A percentile compares a stretch with the other conserved stretches of the same genome.
Evolutionary conservation across 1,140 invertebrate genomes (phyloP).

Genomic region (Copidosoma floridanum): DNA sequence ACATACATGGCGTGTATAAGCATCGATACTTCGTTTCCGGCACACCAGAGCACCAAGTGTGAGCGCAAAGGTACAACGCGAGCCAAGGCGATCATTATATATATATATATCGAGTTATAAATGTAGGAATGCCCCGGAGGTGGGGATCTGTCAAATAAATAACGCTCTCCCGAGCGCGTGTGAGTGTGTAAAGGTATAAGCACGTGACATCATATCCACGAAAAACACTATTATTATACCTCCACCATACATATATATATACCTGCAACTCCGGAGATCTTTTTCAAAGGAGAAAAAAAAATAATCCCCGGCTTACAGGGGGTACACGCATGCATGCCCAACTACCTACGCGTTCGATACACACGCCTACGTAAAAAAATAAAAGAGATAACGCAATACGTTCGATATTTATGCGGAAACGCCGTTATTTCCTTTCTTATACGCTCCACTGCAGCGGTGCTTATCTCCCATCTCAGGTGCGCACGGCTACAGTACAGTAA

Average conservation of each 20-base stretch:
- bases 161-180: constrained; percentile 33
- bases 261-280: too few species aligned
- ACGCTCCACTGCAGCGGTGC: too few species aligned
- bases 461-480: constrained; percentile 18
- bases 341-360: too few species aligned
- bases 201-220: constrained; percentile 33
- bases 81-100: too few species aligned
- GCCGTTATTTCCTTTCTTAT: constrained; percentile 19
- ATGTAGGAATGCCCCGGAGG: constrained; percentile 30
- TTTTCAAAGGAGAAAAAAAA: too few species aligned
- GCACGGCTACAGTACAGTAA: background rate
- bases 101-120: constrained; percentile 11
- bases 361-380: too few species aligned
- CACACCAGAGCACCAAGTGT: too few species aligned
- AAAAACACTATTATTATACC: constrained; percentile 42
- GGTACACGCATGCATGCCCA: too few species aligned
- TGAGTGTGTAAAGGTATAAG: constrained; percentile 16
- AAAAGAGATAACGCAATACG: constrained; percentile 19
- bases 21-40: constrained; percentile 10
- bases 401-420: constrained; percentile 21
- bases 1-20: too few species aligned
- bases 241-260: too few species aligned
- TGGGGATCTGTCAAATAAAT: constrained; percentile 39
- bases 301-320: too few species aligned
- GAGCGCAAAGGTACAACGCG: too few species aligned